Base-by-base conservation (phyloP, 2,113 vertebrate species). In the Neolamprologus devosi region DNA sequence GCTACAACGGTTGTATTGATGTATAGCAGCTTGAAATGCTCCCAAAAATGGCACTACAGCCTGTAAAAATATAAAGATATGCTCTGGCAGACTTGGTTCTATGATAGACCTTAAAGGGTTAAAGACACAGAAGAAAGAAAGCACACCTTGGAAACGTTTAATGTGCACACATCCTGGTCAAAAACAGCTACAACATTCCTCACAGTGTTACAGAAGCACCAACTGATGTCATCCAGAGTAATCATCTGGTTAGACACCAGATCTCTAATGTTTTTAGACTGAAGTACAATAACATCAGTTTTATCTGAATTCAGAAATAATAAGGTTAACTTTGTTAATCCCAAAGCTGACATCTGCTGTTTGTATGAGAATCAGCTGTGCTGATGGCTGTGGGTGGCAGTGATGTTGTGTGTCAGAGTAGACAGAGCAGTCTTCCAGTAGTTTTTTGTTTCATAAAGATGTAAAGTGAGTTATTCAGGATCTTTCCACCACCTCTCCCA, bases 81-180 rank as follows among this genome's bases (percentile, higher is more conserved):
- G 54, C 54, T 57, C 23, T 57, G 54, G 54, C 23, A 26, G 54
- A 57, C 23, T 57, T 57, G 54, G 54, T 14, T 57, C 54, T 57
- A 8, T 57, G 23, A 8, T 57, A 26, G 23, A 8, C 12, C 54
- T 57, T 57, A 26, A 57, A 57, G 21, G 21, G 54, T 57, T 28
- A 57, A 57, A 28, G 13, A 57, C 23, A 14, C 55, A 14, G 55
- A 28, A 16, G 23, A 57, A 57, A 57, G 55, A 57, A 57, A 57
- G 23, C 23, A 57, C 23, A 58, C 54, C 0, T 14, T 5, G 3
- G 23, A 57, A 26, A 13, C 1, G 21, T 26, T 55, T 55, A 2
- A 28, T 58, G 13, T 58, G 13, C 12, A 3, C 54, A 14, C 7
- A 5, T 26, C 7, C 23, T 57, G 54, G 23, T 26, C 12, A 57